Conservation (phyloP, 2,113 vertebrate species). For the Dolichallabes microphthalmus region DNA sequence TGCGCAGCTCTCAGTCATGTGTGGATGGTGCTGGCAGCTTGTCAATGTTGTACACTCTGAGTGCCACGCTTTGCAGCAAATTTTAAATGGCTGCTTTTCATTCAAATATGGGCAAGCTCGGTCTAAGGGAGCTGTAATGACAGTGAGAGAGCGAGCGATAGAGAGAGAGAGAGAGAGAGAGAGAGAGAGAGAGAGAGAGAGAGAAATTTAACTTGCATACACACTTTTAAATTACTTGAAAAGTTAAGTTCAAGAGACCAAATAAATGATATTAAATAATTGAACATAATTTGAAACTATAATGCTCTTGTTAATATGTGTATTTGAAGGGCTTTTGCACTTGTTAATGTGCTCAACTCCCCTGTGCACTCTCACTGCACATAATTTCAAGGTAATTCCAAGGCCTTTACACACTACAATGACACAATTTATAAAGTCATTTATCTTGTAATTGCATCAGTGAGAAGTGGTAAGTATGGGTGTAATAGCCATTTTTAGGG, state of each 20-base stretch:
- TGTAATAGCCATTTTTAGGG: slow-evolving; percentile 35
- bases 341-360: slow-evolving; percentile 54
- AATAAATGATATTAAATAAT: slow-evolving; percentile 65
- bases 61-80: slow-evolving; percentile 65
- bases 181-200: slow-evolving; percentile 5
- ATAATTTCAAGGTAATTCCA: slow-evolving; percentile 45
- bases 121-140: slow-evolving; percentile 68
- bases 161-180: slow-evolving; percentile 38
- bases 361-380: slow-evolving; percentile 4
- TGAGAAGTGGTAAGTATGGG: slow-evolving; percentile 30
- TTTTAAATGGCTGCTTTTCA: slow-evolving; percentile 70
- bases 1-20: slow-evolving; percentile 59
- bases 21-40: slow-evolving; percentile 65
- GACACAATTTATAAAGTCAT: slow-evolving; percentile 47
- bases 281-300: slow-evolving; percentile 58
- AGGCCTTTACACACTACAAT: slow-evolving; percentile 20
- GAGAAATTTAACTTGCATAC: not conserved
- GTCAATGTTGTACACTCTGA: slow-evolving; percentile 61
- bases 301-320: slow-evolving; percentile 63
- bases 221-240: slow-evolving; percentile 25
- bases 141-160: slow-evolving; percentile 43
- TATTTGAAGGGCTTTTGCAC: slow-evolving; percentile 56
- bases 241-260: slow-evolving; percentile 40
- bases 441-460: slow-evolving; percentile 48
- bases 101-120: slow-evolving; percentile 60